Evolutionary conservation across 23 tunicate species (phyloP).

Genomic region (Styela clava): DNA sequence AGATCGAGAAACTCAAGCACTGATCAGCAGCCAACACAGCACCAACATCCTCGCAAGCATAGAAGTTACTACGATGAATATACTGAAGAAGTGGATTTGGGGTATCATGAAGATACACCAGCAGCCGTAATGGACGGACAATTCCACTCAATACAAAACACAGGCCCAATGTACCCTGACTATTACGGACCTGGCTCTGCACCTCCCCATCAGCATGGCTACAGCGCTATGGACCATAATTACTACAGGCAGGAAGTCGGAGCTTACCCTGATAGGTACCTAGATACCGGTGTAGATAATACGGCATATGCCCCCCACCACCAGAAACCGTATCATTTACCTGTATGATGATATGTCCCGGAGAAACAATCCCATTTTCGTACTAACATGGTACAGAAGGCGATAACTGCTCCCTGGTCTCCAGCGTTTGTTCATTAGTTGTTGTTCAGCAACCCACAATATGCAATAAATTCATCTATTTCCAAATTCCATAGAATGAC

Average conservation of each 20-base stretch:
- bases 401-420: too few species aligned
- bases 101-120: constrained; percentile 3
- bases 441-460: too few species aligned
- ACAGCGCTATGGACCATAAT: constrained; percentile 15
- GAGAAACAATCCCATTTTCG: too few species aligned
- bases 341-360: constrained; percentile 19
- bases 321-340: constrained; percentile 21
- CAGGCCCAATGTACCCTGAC: constrained; percentile 27
- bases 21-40: neutral
- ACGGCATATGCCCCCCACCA: neutral
- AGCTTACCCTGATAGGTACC: constrained; percentile 20
- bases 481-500: too few species aligned
- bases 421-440: too few species aligned
- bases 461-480: too few species aligned
- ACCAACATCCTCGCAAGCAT: constrained; percentile 1
- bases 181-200: constrained; percentile 8
- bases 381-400: too few species aligned
- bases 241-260: constrained; percentile 16
- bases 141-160: constrained; percentile 9
- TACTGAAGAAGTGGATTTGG: constrained; percentile 20
- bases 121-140: constrained; percentile 25
- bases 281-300: constrained; percentile 8
- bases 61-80: constrained; percentile 17
- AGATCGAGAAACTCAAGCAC: constrained; percentile 23
- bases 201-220: neutral